These are phyloP conservation scores for Tanypteryx hageni DNA, from an alignment of 2,888 invertebrate genomes.

Conservation along the genomic window DNA sequence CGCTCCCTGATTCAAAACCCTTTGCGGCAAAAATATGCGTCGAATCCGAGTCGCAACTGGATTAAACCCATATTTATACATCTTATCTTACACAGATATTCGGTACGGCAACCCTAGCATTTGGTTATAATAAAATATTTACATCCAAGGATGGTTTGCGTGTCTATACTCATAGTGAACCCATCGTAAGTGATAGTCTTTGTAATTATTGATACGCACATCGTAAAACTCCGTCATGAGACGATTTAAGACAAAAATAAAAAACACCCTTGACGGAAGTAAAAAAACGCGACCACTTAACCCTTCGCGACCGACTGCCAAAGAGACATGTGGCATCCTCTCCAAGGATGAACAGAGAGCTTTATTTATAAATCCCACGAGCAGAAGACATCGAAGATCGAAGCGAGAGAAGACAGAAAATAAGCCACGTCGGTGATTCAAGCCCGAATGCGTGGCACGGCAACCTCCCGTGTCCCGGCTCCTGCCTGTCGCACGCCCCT, in stretches of 20 bases:
- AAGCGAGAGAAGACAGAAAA: not conserved
- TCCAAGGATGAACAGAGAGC: not conserved
- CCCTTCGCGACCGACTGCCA: not conserved
- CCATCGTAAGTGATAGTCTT: too few relatives aligned
- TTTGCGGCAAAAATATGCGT: too few relatives aligned
- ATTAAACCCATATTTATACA: too few relatives aligned
- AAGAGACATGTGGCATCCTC: not conserved
- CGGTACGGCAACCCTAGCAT: too few relatives aligned
- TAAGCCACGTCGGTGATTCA: not conserved
- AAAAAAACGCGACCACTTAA: not conserved
- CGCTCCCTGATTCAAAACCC: too few relatives aligned
- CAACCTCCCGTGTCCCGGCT: not conserved
- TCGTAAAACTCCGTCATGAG: too few relatives aligned
- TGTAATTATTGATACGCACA: too few relatives aligned
- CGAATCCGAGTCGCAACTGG: too few relatives aligned
- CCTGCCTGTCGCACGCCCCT: not conserved
- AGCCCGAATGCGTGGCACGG: not conserved
- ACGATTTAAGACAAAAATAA: not conserved
- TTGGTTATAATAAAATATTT: too few relatives aligned
- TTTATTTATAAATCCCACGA: not conserved
- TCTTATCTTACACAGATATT: too few relatives aligned
- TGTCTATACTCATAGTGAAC: too few relatives aligned
- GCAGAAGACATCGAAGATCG: conserved; percentile 4
- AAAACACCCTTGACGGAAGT: not conserved
- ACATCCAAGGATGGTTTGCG: too few relatives aligned